phyloP scores from a whole-genome alignment of 2,888 invertebrate genomes.

The Pheosia tremula region DNA sequence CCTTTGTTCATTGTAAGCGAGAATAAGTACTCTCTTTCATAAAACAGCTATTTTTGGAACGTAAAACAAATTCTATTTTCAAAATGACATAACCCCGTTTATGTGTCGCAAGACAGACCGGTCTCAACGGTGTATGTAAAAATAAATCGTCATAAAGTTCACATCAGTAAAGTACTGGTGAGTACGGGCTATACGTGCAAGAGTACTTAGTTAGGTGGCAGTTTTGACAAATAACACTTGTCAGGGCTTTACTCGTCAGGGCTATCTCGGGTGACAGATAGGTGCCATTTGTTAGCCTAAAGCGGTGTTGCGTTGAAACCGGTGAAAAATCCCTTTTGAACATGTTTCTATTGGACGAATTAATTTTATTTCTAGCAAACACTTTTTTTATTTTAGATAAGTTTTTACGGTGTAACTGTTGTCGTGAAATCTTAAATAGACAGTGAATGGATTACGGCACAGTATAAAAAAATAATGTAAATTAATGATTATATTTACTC shows the following conservation, averaged over 20 bases:
- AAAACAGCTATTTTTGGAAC: slow-evolving; percentile 6
- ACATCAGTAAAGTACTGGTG: slow-evolving; percentile 30
- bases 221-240: slow-evolving; percentile 67
- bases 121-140: slow-evolving; percentile 32
- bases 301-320: slow-evolving; percentile 48
- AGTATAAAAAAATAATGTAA: too few species aligned
- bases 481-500: too few species aligned
- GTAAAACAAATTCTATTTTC: slow-evolving; percentile 32
- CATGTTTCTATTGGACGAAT: slow-evolving; percentile 35
- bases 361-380: slow-evolving; percentile 31
- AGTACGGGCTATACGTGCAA: slow-evolving; percentile 16
- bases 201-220: slow-evolving; percentile 56
- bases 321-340: slow-evolving; percentile 40
- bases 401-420: not conserved
- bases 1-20: slow-evolving; percentile 14
- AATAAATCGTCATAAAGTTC: slow-evolving; percentile 51
- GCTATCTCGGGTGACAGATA: slow-evolving; percentile 67
- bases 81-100: slow-evolving; percentile 44
- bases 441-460: too few species aligned
- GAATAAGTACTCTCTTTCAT: slow-evolving; percentile 2
- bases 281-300: slow-evolving; percentile 64
- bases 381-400: not conserved
- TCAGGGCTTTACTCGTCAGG: slow-evolving; percentile 56
- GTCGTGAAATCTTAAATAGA: not conserved
- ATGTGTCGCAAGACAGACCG: slow-evolving; percentile 41